Base-by-base conservation (phyloP, 2,797 vertebrate genomes). In the Pempheris klunzingeri region DNA sequence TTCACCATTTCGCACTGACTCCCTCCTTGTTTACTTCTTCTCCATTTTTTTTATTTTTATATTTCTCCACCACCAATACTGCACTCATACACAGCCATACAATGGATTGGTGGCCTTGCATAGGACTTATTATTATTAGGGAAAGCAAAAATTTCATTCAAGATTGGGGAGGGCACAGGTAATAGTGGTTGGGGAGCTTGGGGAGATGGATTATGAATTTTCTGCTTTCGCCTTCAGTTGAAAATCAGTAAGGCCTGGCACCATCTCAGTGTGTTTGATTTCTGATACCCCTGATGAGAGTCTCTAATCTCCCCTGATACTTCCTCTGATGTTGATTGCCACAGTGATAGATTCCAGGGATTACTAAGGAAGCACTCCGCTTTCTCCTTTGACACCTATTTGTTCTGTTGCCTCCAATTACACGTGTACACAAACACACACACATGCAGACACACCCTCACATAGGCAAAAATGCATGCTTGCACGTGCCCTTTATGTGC, bases 161-260 rank as follows among this genome's bases (percentile, higher is more conserved):
- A 74, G 38, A 74, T 61, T 5, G 1, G 41, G 26, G 44, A 39
- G 46, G 26, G 64, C 26, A 64, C 71, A 55, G n/a, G n/a, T n/a
- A n/a, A n/a, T n/a, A n/a, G 77, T 75, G 38, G 65, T 50, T 77
- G 72, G 68, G 32, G 44, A 63, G 44, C 53, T 80, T 62, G 64
- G 43, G 47, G n/a, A 5, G 15, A 55, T 53, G 41, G 63, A 72
- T 78, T 90, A 82, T 84, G 80, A 70, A 81, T 91, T 83, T 82
- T 82, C 46, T 84, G 39, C 52, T 81, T 81, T 80, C 38, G 59
- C 65, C 69, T 61, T 83, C 18, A 71, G 73, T 67, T 83, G 18
- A 86, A 89, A 90, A 91, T 89, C 88, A 86, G 88, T 89, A 80
- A 34, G 74, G 54, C 63, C 89, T 88, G 84, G 63, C 79, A 60